Conservation (phyloP, 1,140 invertebrate species). For the Drosophila sp. region DNA sequence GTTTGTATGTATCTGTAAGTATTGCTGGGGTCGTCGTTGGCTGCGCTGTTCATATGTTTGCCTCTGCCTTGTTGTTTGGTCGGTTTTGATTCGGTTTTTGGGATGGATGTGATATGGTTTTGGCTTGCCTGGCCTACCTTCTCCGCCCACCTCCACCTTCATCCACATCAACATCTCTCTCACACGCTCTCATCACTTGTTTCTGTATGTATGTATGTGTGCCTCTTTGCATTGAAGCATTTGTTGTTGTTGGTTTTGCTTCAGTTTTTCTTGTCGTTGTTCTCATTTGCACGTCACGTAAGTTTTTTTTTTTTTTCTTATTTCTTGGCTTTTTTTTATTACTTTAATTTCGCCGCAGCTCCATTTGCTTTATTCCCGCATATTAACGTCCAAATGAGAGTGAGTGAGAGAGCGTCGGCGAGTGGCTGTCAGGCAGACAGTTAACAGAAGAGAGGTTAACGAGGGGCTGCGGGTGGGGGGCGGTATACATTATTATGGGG, state of each 20-base stretch:
- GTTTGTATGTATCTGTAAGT: slow-evolving; percentile 50
- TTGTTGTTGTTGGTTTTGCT: slow-evolving; percentile 30
- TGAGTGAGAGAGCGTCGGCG: slow-evolving; percentile 3
- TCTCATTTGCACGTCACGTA: slow-evolving; percentile 74
- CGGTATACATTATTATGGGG: not conserved
- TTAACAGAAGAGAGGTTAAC: slow-evolving; percentile 17
- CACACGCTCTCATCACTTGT: slow-evolving; percentile 37
- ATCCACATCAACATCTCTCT: slow-evolving; percentile 37
- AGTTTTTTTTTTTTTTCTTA: slow-evolving; percentile 46
- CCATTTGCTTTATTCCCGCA: slow-evolving; percentile 53
- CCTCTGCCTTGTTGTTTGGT: slow-evolving; percentile 70
- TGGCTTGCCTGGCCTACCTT: slow-evolving; percentile 45
- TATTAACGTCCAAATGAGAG: slow-evolving; percentile 39
- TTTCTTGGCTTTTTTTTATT: slow-evolving; percentile 51
- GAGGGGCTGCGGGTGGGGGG: slow-evolving; percentile 10
- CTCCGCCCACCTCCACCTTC: slow-evolving; percentile 42
- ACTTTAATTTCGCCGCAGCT: slow-evolving; percentile 70
- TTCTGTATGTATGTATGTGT: slow-evolving; percentile 19
- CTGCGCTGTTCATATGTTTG: slow-evolving; percentile 63
- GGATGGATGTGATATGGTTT: slow-evolving; percentile 77
- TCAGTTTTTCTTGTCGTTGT: slow-evolving; percentile 41
- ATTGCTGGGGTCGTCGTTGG: slow-evolving; percentile 60
- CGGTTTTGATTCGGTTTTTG: slow-evolving; percentile 80
- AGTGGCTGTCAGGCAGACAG: slow-evolving; percentile 25
- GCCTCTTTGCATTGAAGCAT: slow-evolving; percentile 33